Evolutionary conservation across 37 sponge, comb jelly and placozoan genomes (phyloP), one percentile per base, ranked within the genome.

Genomic region (Diacarnus erythraeanus): DNA sequence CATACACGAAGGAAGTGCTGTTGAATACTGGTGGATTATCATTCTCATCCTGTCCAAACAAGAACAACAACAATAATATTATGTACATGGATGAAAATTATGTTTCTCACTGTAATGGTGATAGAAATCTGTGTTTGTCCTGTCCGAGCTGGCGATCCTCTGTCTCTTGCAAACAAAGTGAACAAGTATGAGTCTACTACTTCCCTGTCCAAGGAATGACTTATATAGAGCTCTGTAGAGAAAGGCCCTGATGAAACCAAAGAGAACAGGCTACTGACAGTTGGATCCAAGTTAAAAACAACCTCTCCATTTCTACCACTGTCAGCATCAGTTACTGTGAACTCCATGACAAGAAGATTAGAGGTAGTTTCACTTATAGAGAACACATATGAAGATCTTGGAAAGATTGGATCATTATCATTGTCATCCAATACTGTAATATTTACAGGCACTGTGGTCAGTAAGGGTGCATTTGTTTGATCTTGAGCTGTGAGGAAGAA

Each of bases 151-250:
- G 92, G 87, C 25, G 69, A 65, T 17, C 92, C 92, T 29, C 69
- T 34, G 67, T 91, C 92, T 20, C 29, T 57, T 9, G 82, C 87
- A 30, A 43, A 73, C 31, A 91, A 41, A 4, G 20, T 77, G 75
- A 86, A 57, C 21, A 29, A 39, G 69, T 88, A 88, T 2, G 29
- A 12, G 35, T 59, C 56, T 1, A 21, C 42, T 2, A 22, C 23
- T 57, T 89, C 90, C 9, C 86, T 75, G 71, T 89, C 90, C 40
- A 81, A 74, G 4, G 63, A 38, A 33, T 64, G 78, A 9, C 20
- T 64, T 43, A 78, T 38, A 23, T 39, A 33, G 51, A 78, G 51
- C 78, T 78, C 40, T 6, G 51, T 38, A 0, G 67, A 41, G 9
- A 1, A 26, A 2, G 67, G 51, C 31, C 34, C 51, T 2, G 51